Base-by-base conservation (phyloP, 2,113 vertebrate genomes). In the Oreochromis spilurus region DNA sequence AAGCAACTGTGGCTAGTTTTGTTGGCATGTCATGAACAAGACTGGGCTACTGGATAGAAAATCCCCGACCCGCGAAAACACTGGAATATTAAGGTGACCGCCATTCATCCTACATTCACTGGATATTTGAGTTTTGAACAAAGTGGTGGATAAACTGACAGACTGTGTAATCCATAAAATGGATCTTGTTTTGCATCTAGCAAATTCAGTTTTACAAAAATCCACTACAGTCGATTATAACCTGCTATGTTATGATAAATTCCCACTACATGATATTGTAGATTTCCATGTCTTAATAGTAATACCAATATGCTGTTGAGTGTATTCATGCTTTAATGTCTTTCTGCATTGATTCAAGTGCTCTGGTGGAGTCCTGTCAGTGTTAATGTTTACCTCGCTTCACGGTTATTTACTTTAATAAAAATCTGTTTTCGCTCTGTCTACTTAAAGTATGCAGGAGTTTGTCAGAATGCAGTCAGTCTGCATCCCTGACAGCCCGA, bases 381-480 rank as follows among this genome's bases (percentile, higher is more conserved):
- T 40, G 60, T 55, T 72, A 62, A 45, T 70, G 43, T 62, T 67
- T 21, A 31, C 58, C 19, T 81, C 21, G 21, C 40, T 38, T 7
- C 17, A 13, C n/a, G 10, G 10, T 16, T 60, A 36, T 21, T 16
- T n/a, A 21, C 38, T 26, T 57, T 8, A 19, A 75, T 11, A 19
- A 36, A 43, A 57, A 48, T 54, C 53, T 31, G 40, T 80, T 31
- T 31, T n/a, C 4, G 7, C 50, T 19, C 26, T 81, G 58, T 75
- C 60, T 72, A 11, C 60, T 52, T 57, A 65, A 83, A 83, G 84
- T 54, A 54, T 72, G n/a, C 83, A 67, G 54, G 50, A 72, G 79
- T 88, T 75, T 86, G 77, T 85, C 90, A 87, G 43, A 38, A 52
- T 19, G 21, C 65, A 36, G 72, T n/a, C 31, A 50, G 78, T 67